Evolutionary conservation across 2,888 invertebrate genomes (phyloP).

Genomic region (Cantharis lateralis): DNA sequence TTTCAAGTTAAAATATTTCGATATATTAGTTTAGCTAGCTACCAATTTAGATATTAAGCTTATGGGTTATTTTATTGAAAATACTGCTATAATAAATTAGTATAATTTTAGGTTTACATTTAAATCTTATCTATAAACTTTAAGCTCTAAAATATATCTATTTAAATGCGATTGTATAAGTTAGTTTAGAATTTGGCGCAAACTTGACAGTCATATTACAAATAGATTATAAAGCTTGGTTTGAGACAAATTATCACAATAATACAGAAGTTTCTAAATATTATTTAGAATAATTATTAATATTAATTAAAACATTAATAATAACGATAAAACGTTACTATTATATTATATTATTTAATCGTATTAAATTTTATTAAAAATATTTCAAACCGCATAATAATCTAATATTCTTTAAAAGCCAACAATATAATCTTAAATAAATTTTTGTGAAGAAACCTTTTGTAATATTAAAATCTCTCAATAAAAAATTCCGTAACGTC

Average conservation of each 20-base stretch:
- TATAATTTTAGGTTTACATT: not conserved
- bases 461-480: slow-evolving; percentile 8
- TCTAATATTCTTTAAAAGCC: not conserved
- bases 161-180: slow-evolving; percentile 2
- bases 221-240: not conserved
- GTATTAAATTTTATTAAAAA: not conserved
- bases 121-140: not conserved
- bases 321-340: not conserved
- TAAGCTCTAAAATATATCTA: slow-evolving; percentile 1
- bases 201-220: slow-evolving; percentile 3
- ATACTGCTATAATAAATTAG: not conserved
- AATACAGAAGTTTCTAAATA: not conserved
- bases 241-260: not conserved
- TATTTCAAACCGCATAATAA: not conserved
- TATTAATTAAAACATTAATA: not conserved
- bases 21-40: not conserved
- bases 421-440: not conserved
- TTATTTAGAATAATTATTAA: slow-evolving; percentile 1
- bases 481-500: slow-evolving; percentile 7
- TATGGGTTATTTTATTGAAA: not conserved
- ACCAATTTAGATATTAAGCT: not conserved
- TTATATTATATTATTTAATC: not conserved
- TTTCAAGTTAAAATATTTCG: not conserved
- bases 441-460: not conserved
- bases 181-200: slow-evolving; percentile 3